Conservation (phyloP, 1,140 invertebrate genomes). For the Capitella teleta region DNA sequence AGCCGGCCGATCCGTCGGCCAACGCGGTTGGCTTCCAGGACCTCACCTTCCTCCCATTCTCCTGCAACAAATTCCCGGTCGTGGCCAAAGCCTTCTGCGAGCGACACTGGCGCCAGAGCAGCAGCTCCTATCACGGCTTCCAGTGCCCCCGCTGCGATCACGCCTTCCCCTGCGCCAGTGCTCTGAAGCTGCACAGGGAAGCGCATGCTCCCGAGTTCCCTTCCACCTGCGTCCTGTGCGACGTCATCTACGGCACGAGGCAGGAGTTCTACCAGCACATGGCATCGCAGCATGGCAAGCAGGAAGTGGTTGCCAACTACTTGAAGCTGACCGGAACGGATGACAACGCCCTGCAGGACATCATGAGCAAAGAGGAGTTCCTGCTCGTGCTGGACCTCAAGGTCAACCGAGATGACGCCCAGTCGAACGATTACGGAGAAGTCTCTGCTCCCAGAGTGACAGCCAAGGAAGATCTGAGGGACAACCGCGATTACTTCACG, state of each 20-base stretch:
- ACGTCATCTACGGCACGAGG: slow-evolving; percentile 31
- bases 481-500: no score
- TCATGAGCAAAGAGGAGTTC: slow-evolving; percentile 48
- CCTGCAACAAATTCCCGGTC: slow-evolving; percentile 61
- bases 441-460: no score
- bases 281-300: slow-evolving; percentile 27
- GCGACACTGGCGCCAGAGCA: slow-evolving; percentile 52
- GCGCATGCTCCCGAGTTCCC: slow-evolving; percentile 18
- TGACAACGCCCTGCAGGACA: slow-evolving; percentile 12
- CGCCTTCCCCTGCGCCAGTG: slow-evolving; percentile 62
- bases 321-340: slow-evolving; percentile 10
- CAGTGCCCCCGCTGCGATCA: slow-evolving; percentile 59
- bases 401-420: no score
- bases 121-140: slow-evolving; percentile 52
- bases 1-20: background rate
- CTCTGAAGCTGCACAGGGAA: slow-evolving; percentile 49
- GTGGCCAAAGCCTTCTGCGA: slow-evolving; percentile 64
- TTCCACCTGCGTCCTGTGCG: slow-evolving; percentile 26
- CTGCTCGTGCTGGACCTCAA: slow-evolving; percentile 8
- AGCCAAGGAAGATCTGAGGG: no score
- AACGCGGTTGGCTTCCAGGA: slow-evolving; percentile 53
- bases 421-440: no score
- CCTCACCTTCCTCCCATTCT: slow-evolving; percentile 67
- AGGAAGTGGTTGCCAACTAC: slow-evolving; percentile 23
- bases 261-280: slow-evolving; percentile 31